phyloP scores from a whole-genome alignment of 2,113 vertebrate species.

The Petroica traversi region DNA sequence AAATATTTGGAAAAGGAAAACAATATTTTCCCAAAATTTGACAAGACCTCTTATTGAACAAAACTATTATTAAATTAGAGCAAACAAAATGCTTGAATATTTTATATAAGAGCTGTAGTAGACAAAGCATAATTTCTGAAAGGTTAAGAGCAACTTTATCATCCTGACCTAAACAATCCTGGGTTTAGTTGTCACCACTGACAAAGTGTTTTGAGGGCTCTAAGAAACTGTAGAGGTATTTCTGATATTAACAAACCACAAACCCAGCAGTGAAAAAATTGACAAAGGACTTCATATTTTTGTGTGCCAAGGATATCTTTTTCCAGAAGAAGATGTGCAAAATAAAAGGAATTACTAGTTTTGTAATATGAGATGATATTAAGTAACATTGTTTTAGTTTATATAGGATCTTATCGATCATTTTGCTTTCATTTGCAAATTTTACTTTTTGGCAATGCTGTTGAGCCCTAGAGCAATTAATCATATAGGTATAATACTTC shows the following conservation, averaged over 20 bases:
- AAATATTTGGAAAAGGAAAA: background rate
- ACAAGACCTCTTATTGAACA: background rate
- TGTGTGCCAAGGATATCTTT: background rate
- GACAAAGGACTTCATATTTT: background rate
- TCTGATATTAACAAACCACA: background rate
- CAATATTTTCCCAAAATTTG: background rate
- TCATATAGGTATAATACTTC: background rate
- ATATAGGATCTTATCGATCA: background rate
- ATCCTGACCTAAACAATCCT: background rate
- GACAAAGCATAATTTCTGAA: background rate
- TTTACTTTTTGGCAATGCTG: background rate
- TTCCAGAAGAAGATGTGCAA: background rate
- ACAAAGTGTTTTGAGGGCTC: background rate
- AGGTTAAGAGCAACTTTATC: background rate
- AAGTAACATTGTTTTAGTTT: background rate
- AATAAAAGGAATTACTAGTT: background rate
- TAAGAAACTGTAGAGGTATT: background rate
- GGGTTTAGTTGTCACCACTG: background rate
- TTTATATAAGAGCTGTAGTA: background rate
- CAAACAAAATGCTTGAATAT: background rate
- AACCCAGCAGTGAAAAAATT: background rate
- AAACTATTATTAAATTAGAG: background rate
- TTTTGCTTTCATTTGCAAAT: background rate
- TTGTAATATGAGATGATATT: background rate
- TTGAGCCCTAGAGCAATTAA: background rate